Evolutionary conservation across 2,113 vertebrate genomes (phyloP), one percentile per base, ranked within the genome.

Genomic region (Hypomesus transpacificus): DNA sequence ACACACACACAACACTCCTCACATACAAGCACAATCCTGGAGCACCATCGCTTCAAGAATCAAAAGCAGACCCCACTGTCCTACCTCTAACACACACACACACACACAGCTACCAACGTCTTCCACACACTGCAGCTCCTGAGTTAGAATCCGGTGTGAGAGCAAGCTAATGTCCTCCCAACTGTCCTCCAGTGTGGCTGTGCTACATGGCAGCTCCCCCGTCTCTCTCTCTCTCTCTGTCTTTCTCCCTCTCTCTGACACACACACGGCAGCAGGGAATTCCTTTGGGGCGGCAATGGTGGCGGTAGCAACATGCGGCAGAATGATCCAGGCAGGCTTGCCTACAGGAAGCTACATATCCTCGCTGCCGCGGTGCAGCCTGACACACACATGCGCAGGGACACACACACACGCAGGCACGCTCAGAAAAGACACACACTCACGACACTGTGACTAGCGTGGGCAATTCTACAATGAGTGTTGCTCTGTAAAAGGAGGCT

Each of bases 211-310:
- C 80, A 84, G 66, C 74, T 75, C 13, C 54, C 39, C 39, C 54
- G n/a, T 57, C 54, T 57, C 54, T 3, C 16, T 3, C 16, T 26
- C 59, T 5, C 59, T 17, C 59, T 8, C 59, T 24, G n/a, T 60
- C 61, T 7, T 26, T 7, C 28, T 1, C 60, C 1, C 60, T 18
- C 71, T 22, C 34, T 22, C 31, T 62, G 75, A 28, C 74, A 61
- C 68, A 76, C 66, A 52, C 63, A 73, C 84, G 71, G 17, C n/a
- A n/a, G 78, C 82, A 87, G 85, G 87, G 87, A 84, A 89, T 88
- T 90, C 89, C 86, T 89, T 78, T 81, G 87, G 82, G n/a, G n/a
- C n/a, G n/a, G 82, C 85, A 88, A 87, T 86, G 87, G 82, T 83
- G 85, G 83, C 59, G 63, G 80, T 73, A 57, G 76, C 80, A 59